Conservation (phyloP, 2,113 vertebrate genomes). For the Octodon degus region DNA sequence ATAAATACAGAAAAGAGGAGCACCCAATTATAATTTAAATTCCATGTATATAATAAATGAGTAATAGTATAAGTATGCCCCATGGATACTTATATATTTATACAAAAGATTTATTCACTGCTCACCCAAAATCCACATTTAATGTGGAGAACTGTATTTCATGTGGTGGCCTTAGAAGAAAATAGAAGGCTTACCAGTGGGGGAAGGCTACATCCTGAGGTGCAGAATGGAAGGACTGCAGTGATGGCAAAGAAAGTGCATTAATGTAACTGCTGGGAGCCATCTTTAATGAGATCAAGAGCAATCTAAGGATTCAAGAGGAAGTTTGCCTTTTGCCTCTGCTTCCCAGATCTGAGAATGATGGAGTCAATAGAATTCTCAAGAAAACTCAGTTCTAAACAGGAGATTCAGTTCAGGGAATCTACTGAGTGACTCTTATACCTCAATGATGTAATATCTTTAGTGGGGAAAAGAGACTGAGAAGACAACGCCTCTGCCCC, state of each 20-base stretch:
- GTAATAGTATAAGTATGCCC: not conserved
- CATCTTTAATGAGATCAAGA: not conserved
- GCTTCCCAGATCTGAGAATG: not conserved
- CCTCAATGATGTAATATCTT: not conserved
- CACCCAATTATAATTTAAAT: not conserved
- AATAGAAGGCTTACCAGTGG: not conserved
- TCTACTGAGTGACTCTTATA: not conserved
- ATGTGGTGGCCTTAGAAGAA: not conserved
- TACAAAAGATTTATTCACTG: not conserved
- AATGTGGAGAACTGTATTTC: not conserved
- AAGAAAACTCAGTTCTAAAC: not conserved
- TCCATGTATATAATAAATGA: not conserved
- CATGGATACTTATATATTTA: not conserved
- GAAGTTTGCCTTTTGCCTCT: not conserved
- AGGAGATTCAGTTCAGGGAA: not conserved
- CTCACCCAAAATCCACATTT: slow-evolving; percentile 5
- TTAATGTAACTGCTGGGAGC: not conserved
- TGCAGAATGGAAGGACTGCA: not conserved
- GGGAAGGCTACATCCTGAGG: not conserved
- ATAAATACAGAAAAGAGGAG: too few species aligned
- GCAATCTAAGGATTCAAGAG: not conserved
- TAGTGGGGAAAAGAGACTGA: not conserved
- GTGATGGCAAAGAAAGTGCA: not conserved
- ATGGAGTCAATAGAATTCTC: not conserved
- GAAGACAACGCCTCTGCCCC: not conserved